Evolutionary conservation across 2,797 vertebrate genomes (phyloP), one percentile per base, ranked within the genome.

Genomic region (Mus minutoides): DNA sequence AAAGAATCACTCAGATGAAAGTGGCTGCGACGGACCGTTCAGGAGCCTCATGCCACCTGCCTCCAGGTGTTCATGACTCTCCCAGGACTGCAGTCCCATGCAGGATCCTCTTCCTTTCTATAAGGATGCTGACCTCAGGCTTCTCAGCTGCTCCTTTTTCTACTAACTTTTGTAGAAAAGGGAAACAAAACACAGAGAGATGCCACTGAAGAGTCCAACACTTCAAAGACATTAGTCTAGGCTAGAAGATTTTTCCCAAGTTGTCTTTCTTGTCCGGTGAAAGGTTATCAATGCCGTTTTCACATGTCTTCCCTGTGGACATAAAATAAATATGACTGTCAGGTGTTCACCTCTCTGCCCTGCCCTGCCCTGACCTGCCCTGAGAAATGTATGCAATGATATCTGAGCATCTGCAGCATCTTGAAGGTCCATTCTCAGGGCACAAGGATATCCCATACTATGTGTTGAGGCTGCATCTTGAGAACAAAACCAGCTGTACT

Each of bases 11-110:
- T 29, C 16, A 88, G 54, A 2, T 21, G 31, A 4, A 11, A 22
- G 34, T 1, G 17, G 0, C 0, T 56, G 58, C 40, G n/a, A 13
- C 4, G 0, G 9, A 73, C 0, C n/a, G 21, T 12, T 21, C 24
- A 29, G 64, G 31, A 6, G 54, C 64, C 26, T 46, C 46, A 6
- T 1, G 1, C 16, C 14, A 67, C 37, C 29, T 2, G 34, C 11
- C 21, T 69, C 21, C 31, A n/a, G 83, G 21, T 46, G 13, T 6
- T 13, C 37, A 10, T n/a, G 21, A 77, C 24, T n/a, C 29, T 6
- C 71, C 24, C 4, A 40, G 40, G 80, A 54, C 56, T 16, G 5
- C 21, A 56, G 34, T 24, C 37, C 19, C 24, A 8, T 2, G 56
- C 17, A 21, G 49, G 40, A 4, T 64, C 54, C 26, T 83, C 60